Percentiles rank a stretch among this genome's conserved stretches.
Evolutionary conservation across 92 coral and sea anemone genomes (phyloP).

Genomic region (Chrysogorgia sp.): DNA sequence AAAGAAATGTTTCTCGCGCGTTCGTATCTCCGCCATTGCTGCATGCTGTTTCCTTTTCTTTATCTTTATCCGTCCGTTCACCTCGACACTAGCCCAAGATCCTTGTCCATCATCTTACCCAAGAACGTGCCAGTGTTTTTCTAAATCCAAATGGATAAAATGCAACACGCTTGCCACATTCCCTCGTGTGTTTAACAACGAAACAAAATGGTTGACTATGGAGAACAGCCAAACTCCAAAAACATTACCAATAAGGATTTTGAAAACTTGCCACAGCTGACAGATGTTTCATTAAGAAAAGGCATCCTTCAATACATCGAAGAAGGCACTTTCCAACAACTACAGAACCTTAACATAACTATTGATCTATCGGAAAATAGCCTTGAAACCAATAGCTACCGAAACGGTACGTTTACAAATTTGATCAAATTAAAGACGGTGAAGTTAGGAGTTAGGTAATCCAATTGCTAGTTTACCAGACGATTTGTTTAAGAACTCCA

Average conservation of each 20-base stretch:
- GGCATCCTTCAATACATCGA: not conserved
- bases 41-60: not conserved
- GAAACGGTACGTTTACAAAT: not conserved
- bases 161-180: not conserved
- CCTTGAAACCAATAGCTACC: not conserved
- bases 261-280: not conserved
- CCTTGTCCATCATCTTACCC: not conserved
- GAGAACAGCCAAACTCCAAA: not conserved
- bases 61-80: not conserved
- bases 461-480: not conserved
- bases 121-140: not conserved
- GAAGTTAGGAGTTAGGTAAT: not conserved
- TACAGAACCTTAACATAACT: not conserved
- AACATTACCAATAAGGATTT: slow-evolving; percentile 11
- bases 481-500: not conserved
- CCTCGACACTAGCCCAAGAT: not conserved
- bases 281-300: not conserved
- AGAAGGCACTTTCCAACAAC: slow-evolving; percentile 4
- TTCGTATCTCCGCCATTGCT: not conserved
- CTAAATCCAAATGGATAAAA: not conserved
- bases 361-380: not conserved
- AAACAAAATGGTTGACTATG: not conserved
- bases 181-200: slow-evolving; percentile 7
- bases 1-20: too few species aligned
- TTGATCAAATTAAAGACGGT: slow-evolving; percentile 3